Percentiles rank a stretch among this genome's conserved stretches.
phyloP scores from a whole-genome alignment of 1,140 invertebrate species.

The Nasonia longicornis region DNA sequence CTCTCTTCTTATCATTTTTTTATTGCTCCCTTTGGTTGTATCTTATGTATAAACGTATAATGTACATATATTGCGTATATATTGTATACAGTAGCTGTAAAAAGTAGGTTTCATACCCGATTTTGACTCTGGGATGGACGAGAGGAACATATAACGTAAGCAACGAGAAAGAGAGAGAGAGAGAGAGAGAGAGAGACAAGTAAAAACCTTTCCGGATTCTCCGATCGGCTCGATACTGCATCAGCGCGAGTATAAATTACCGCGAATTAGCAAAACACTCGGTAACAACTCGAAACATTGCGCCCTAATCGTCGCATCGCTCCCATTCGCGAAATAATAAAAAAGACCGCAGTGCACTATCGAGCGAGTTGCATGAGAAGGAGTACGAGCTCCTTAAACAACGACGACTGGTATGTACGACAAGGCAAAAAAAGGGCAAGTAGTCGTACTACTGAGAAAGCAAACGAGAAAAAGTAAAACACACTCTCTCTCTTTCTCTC shows the following conservation, averaged over 20 bases:
- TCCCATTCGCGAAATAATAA: conserved; percentile 31
- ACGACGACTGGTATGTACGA: not conserved
- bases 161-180: not conserved
- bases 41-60: not conserved
- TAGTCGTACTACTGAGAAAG: not conserved
- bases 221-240: no score
- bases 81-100: not conserved
- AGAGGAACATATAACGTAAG: not conserved
- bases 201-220: not conserved
- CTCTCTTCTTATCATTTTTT: not conserved
- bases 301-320: conserved; percentile 40
- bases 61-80: conserved; percentile 26
- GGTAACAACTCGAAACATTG: not conserved
- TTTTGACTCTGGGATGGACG: not conserved
- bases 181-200: not conserved
- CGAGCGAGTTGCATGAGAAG: conserved; percentile 28
- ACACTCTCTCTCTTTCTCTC: not conserved
- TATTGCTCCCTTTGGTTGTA: not conserved
- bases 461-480: conserved; percentile 6
- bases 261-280: conserved; percentile 8
- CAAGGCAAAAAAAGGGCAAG: not conserved
- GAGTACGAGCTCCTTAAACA: conserved; percentile 9
- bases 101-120: not conserved
- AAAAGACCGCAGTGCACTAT: conserved; percentile 15
- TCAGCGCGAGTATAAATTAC: conserved; percentile 3